Evolutionary conservation across 2,888 invertebrate genomes (phyloP), one percentile per base, ranked within the genome.

Genomic region (Lasius platythorax): DNA sequence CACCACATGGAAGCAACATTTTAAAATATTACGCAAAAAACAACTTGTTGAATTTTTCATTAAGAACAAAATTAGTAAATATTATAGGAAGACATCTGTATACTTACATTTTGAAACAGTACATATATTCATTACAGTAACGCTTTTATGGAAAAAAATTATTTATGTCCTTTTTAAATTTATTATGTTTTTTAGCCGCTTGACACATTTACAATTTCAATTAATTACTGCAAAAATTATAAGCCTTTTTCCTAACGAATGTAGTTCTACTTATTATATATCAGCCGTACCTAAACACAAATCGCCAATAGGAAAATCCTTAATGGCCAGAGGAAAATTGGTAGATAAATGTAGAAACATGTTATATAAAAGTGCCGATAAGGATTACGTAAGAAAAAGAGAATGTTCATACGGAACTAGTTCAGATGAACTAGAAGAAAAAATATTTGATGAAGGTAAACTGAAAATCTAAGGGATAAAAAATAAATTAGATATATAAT

Each of bases 261-360:
- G 67, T 46, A 2, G 43, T 46, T 15, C 0, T 3, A 67, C n/a
- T 23, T 46, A 67, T 46, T 68, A 68, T n/a, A 68, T 11, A 68
- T 2, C 30, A 68, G 30, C 50, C 50, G 23, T 67, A 46, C 3
- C 8, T 4, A 67, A 67, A 18, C 15, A 43, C 3, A 2, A 40
- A n/a, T 66, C 40, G 4, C 40, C 12, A 66, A 66, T 37, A n/a
- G 23, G 23, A 12, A 46, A 46, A 28, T 15, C 28, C 2, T 0
- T 46, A 46, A 46, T 67, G 67, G 43, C 67, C 3, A 67, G 15
- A 67, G 28, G 46, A 67, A 67, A 67, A 28, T 46, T 67, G 11
- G 15, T 46, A 8, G 67, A 67, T 15, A 67, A 67, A 46, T 67
- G 67, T 28, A 67, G 67, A 67, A 67, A 46, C 4, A 67, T 67